phyloP scores from a whole-genome alignment of 2,113 vertebrate species.

The Lasiurus cinereus region DNA sequence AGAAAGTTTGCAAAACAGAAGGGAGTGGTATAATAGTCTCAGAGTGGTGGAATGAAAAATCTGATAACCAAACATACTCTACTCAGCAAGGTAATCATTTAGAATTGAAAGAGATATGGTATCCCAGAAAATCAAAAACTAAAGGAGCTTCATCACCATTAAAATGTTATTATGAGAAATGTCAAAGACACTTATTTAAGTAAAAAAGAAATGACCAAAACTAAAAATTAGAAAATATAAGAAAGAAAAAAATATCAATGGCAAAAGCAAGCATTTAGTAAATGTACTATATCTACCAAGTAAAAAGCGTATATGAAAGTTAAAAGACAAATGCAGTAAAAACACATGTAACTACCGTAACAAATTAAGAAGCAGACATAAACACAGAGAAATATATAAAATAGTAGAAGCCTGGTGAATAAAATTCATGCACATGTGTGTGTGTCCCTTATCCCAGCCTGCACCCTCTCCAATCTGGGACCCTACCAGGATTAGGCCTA shows the following conservation, averaged over 20 bases:
- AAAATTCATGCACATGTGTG: no score
- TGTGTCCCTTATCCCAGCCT: no score
- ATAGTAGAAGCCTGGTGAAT: neutral
- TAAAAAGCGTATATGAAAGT: neutral
- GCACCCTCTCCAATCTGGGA: no score
- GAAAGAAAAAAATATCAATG: neutral
- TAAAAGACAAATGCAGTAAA: neutral
- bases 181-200: neutral
- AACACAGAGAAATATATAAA: neutral
- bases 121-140: neutral
- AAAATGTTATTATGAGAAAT: neutral
- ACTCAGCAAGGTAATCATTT: neutral
- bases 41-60: neutral
- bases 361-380: neutral
- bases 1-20: neutral
- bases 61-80: neutral
- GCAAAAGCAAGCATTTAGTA: neutral
- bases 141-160: neutral
- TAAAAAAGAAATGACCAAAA: neutral
- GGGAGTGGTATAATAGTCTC: neutral
- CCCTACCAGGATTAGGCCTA: no score
- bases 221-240: neutral
- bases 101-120: neutral
- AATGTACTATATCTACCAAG: neutral
- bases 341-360: neutral